Percentiles rank a stretch among this genome's conserved stretches.
Evolutionary conservation across 1,140 invertebrate species (phyloP).

Genomic region (Doryteuthis pealeii): DNA sequence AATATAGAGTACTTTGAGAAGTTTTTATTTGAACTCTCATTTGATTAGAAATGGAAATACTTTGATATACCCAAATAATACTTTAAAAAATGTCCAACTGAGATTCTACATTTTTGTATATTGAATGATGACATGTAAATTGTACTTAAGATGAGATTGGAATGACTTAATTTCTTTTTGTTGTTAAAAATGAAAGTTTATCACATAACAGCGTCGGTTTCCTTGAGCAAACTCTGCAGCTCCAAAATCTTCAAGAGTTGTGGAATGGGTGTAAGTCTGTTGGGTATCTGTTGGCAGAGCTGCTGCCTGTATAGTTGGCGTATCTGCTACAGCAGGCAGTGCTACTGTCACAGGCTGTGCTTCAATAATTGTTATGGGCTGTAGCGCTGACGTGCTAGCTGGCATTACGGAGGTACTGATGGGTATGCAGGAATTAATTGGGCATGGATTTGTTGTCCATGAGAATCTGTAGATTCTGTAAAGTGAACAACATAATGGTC

Average conservation of each 20-base stretch:
- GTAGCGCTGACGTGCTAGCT: slow-evolving; percentile 24
- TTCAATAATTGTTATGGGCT: slow-evolving; percentile 51
- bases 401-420: slow-evolving; percentile 17
- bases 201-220: background rate
- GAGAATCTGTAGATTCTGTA: slow-evolving; percentile 34
- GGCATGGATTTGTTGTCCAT: slow-evolving; percentile 39
- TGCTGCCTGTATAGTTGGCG: slow-evolving; percentile 18
- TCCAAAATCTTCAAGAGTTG: background rate
- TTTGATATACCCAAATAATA: too few relatives aligned
- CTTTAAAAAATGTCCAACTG: too few relatives aligned
- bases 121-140: too few relatives aligned
- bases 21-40: too few relatives aligned
- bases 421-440: slow-evolving; percentile 39
- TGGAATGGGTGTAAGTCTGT: background rate
- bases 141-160: too few relatives aligned
- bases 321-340: slow-evolving; percentile 26
- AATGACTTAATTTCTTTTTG: too few relatives aligned
- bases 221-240: background rate
- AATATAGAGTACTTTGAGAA: too few relatives aligned
- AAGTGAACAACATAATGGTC: slow-evolving; percentile 48
- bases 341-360: slow-evolving; percentile 37
- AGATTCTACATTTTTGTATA: too few relatives aligned
- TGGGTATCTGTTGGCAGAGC: slow-evolving; percentile 2
- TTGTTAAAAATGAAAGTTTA: background rate
- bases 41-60: too few relatives aligned